Evolutionary conservation across 2,888 invertebrate species (phyloP).

Genomic region (Monoplex corrugatus): DNA sequence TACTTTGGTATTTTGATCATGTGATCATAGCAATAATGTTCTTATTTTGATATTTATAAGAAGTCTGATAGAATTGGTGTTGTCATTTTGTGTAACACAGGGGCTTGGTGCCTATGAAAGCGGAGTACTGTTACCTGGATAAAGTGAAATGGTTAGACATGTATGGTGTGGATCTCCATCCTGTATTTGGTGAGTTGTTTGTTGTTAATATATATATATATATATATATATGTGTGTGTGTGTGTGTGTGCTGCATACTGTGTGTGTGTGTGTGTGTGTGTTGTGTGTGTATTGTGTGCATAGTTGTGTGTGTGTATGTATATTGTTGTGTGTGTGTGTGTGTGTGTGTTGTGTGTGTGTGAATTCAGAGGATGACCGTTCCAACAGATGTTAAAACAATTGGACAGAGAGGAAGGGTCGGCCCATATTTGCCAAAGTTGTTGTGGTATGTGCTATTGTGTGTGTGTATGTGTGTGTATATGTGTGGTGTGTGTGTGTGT

Average conservation of each 20-base stretch:
- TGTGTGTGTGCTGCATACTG: background rate
- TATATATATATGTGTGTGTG: no score
- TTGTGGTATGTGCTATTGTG: background rate
- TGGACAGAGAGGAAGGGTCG: background rate
- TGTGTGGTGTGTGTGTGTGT: constrained; percentile 10
- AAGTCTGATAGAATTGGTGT: no score
- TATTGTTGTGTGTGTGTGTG: background rate
- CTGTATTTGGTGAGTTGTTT: constrained; percentile 92
- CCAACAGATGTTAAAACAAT: no score
- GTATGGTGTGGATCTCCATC: constrained; percentile 98
- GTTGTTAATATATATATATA: no score
- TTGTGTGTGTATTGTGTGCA: background rate
- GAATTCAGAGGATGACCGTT: no score
- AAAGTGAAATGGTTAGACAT: constrained; percentile 99
- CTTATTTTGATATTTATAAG: no score
- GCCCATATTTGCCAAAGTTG: no score
- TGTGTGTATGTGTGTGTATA: background rate
- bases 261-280: background rate
- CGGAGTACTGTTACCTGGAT: constrained; percentile 96
- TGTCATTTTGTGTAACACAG: constrained; percentile 83
- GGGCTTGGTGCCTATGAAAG: constrained; percentile 93
- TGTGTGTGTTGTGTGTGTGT: constrained; percentile 3
- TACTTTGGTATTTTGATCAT: no score
- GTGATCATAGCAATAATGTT: no score
- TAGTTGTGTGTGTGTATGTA: background rate